phyloP scores from a whole-genome alignment of 2,113 vertebrate genomes.

The Ciconia maguari region DNA sequence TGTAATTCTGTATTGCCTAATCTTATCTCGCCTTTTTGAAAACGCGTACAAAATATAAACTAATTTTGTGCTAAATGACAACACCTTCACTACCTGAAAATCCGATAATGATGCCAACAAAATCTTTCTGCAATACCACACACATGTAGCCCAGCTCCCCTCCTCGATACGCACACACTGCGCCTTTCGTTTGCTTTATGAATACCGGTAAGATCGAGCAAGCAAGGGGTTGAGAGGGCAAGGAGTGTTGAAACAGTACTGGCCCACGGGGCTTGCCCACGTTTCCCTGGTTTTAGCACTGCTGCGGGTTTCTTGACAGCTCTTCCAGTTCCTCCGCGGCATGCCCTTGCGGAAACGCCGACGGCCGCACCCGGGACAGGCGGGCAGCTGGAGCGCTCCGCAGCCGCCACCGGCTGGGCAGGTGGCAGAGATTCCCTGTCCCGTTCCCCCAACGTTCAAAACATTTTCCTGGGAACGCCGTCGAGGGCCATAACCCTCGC shows the following conservation, averaged over 20 bases:
- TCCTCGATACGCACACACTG: neutral
- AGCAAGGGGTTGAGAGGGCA: neutral
- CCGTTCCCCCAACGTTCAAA: rapidly evolving
- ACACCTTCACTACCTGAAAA: neutral
- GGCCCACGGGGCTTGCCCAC: neutral
- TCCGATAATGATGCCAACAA: neutral
- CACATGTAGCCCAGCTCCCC: neutral
- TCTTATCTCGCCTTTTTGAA: neutral
- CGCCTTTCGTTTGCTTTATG: neutral
- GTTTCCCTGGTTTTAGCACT: conserved; percentile 7
- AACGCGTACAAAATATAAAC: neutral
- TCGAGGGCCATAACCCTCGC: neutral
- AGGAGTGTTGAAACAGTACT: neutral
- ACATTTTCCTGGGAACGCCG: neutral
- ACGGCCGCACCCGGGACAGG: rapidly evolving
- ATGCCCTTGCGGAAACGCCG: neutral
- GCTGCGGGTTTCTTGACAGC: neutral
- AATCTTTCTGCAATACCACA: neutral
- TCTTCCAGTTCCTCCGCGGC: neutral
- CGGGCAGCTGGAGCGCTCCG: rapidly evolving
- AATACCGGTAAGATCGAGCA: neutral
- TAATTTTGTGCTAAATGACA: neutral
- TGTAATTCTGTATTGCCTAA: neutral
- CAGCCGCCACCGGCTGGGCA: rapidly evolving
- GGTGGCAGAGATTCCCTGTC: neutral